Conservation (phyloP, 2,113 vertebrate species). For the Oxyura jamaicensis region DNA sequence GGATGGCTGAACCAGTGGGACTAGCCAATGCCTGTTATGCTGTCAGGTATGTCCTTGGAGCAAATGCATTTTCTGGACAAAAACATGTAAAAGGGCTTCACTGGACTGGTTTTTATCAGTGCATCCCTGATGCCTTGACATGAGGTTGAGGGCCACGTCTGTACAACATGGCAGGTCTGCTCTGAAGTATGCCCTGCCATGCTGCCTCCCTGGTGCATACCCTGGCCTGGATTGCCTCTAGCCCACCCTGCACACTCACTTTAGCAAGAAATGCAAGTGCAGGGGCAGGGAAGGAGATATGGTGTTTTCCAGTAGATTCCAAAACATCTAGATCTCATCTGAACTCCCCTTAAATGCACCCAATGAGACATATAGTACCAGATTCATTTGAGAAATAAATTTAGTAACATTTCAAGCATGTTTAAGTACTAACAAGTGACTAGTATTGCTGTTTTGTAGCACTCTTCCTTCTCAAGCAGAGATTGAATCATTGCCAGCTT, state of each 20-base stretch:
- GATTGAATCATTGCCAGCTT: slow-evolving; percentile 76
- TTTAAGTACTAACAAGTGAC: background rate
- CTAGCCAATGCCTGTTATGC: slow-evolving; percentile 77
- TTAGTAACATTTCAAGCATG: background rate
- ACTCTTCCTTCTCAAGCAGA: slow-evolving; percentile 75
- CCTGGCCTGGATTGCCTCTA: background rate
- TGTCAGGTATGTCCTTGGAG: slow-evolving; percentile 62
- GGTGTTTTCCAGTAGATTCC: background rate
- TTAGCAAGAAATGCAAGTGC: background rate
- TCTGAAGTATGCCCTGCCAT: fast-evolving
- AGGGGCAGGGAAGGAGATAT: background rate
- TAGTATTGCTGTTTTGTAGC: slow-evolving; percentile 63
- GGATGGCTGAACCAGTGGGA: slow-evolving; percentile 61
- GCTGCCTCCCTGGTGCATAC: background rate
- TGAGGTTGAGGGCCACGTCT: background rate
- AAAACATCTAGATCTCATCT: background rate
- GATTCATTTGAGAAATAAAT: background rate
- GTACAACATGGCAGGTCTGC: background rate
- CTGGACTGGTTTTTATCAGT: background rate
- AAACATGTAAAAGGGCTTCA: background rate
- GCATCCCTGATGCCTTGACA: background rate
- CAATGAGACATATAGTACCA: background rate
- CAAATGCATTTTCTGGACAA: background rate
- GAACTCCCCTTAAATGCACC: background rate
- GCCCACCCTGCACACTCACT: fast-evolving